Base-by-base conservation (phyloP, 2,113 vertebrate genomes). In the Lanius collurio region DNA sequence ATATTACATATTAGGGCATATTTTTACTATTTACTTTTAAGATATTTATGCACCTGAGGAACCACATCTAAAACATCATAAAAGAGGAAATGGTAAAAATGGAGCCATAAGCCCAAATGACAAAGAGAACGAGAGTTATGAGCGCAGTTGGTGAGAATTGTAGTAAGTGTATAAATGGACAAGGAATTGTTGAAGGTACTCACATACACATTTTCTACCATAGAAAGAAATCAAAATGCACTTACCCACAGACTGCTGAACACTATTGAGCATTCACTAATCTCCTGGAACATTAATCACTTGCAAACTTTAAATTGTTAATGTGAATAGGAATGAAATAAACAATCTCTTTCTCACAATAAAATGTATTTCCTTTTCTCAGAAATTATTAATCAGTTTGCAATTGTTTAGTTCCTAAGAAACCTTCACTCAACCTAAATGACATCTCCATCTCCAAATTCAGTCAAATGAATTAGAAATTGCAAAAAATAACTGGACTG, bases 21-120 rank as follows among this genome's bases (percentile, higher is more conserved):
- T 67, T 95, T 92, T 93, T 86, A 33, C 71, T 90, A 35, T 95
- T 96, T 95, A 89, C 27, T 93, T 87, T 77, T 55, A 67, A 83
- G 71, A 37, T 50, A 90, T 90, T 90, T 92, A 77, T 73, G 60
- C 64, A 71, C 31, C 68, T 64, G 28, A 94, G 64, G 15, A 94
- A n/a, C 64, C 22, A 78, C 56, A 53, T 90, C 28, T 90, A 57
- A 88, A 86, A 87, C 42, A 89, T 52, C 22, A 89, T 71, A 91
- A 84, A 88, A 85, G 41, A 85, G 7, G 41, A 77, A 64, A 83
- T 68, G 47, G 68, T 83, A 60, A 90, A 75, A 87, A 93, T 88
- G 31, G 71, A 91, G 39, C 42, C 35, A 41, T 70, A 77, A 93
- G 87, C 31, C 23, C 55, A 77, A 90, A 77, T 41, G 19, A 88